Evolutionary conservation across 2,888 invertebrate genomes (phyloP).

Genomic region (Gerosis bhagava): DNA sequence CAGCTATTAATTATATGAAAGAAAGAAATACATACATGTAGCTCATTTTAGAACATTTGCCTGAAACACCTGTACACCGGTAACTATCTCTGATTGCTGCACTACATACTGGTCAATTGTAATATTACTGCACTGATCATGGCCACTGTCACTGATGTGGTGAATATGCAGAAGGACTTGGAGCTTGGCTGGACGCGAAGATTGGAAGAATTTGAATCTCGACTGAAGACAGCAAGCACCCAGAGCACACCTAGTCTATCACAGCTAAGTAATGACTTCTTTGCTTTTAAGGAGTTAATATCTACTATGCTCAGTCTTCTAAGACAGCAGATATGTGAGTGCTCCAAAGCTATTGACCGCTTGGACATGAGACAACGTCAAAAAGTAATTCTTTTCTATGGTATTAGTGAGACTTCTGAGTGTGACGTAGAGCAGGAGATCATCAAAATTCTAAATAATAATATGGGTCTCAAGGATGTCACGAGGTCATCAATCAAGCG

Average conservation of each 20-base stretch:
- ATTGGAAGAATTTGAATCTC: not conserved
- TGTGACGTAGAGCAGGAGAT: no score
- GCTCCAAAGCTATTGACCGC: not conserved
- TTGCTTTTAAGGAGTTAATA: not conserved
- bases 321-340: not conserved
- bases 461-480: no score
- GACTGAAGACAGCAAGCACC: not conserved
- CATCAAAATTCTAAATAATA: no score
- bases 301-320: not conserved
- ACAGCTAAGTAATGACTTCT: not conserved
- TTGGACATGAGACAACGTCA: not conserved
- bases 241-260: not conserved
- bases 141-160: not conserved
- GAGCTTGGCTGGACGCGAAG: not conserved
- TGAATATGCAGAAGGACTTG: not conserved
- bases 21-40: conserved; percentile 2
- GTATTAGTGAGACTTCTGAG: not conserved
- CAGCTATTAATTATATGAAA: no score
- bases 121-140: not conserved
- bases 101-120: no score
- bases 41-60: not conserved
- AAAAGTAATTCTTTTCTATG: not conserved
- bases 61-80: not conserved
- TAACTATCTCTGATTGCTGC: no score
- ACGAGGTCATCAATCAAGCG: no score